These are phyloP conservation scores for western clawed frog (Xenopus tropicalis) DNA, from an alignment of 2,113 vertebrate species.

Conservation along the genomic window UCB_Xtro_10.0 CM004447.2:28918001-28918500, in stretches of 20 bases:
- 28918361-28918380: slow-evolving; percentile 28
- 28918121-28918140: slow-evolving; percentile 11
- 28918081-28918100: background rate
- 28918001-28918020: too few relatives aligned
- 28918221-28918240: slow-evolving; percentile 46
- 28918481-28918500: slow-evolving; percentile 52
- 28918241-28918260: slow-evolving; percentile 53
- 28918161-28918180: slow-evolving; percentile 46
- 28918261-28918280: slow-evolving; percentile 42
- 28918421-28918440: slow-evolving; percentile 56
- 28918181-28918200: slow-evolving; percentile 49
- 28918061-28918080: too few relatives aligned
- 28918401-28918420: slow-evolving; percentile 48
- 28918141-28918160: slow-evolving; percentile 48
- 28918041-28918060: too few relatives aligned
- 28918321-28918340: slow-evolving; percentile 40
- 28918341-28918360: slow-evolving; percentile 23
- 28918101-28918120: background rate
- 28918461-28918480: slow-evolving; percentile 56
- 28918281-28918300: slow-evolving; percentile 45
- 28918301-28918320: slow-evolving; percentile 24
- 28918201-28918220: slow-evolving; percentile 48
- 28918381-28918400: slow-evolving; percentile 21
- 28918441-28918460: slow-evolving; percentile 57
- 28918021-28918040: too few relatives aligned